Base-by-base conservation (phyloP, 1,140 invertebrate genomes). In the Hylaeus volcanicus region DNA sequence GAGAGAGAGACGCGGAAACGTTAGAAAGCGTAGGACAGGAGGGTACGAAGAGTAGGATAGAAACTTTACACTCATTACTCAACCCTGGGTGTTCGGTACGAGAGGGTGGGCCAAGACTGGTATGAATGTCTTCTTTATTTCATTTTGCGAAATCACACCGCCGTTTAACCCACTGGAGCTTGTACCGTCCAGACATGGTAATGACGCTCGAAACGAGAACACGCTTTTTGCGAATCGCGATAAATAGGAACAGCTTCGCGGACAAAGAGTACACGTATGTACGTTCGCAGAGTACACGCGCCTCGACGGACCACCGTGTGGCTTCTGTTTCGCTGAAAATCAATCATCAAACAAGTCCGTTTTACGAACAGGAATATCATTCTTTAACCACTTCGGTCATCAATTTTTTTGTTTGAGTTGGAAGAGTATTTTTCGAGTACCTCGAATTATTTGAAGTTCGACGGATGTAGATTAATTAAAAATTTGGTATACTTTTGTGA, bases 41-140 rank as follows among this genome's bases (percentile, higher is more conserved):
- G 48, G 81, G 26, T 43, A 61, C 3, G 77, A 81, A 15, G 53
- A 82, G 63, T 55, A 74, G 79, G 79, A 79, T 51, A 53, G 75
- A 79, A 87, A 79, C 55, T 87, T 84, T 81, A 66, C 81, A 81
- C 85, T 89, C 85, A 82, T 89, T 88, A 88, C 77, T 86, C 79
- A 84, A 82, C 75, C 74, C 51, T 71, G 11, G 26, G 45, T 63
- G 83, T 79, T 81, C 79, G 55, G 55, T 48, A 68, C 63, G 48
- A 65, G 39, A 61, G 37, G 65, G 63, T 68, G 85, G 79, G 76
- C 73, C 82, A 86, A 74, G 81, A 73, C 56, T 63, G 60, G 83
- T 79, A 86, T 86, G 88, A 89, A 87, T 82, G 79, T 86, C 79
- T 79, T 75, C 86, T 86, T 89, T 87, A 88, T 89, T 89, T 87